Conservation (phyloP, 2,888 invertebrate species). For the Hermaeophaga mercurialis region DNA sequence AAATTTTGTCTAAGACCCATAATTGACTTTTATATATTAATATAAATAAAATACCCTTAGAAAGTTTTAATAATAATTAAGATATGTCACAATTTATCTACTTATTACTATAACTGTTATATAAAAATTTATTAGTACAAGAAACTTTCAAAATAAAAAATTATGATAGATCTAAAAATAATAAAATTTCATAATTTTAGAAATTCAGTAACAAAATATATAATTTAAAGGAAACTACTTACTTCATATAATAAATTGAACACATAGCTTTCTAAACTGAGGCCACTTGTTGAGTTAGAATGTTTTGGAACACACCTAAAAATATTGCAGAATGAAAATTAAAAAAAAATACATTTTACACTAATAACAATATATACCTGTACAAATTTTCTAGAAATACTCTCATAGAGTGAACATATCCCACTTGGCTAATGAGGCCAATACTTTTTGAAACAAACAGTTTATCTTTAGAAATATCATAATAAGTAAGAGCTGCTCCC, state of each 20-base stretch:
- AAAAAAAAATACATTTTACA: background rate
- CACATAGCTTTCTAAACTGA: slow-evolving; percentile 91
- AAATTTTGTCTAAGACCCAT: too few relatives aligned
- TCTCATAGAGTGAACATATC: slow-evolving; percentile 86
- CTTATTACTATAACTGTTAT: too few relatives aligned
- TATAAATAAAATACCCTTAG: too few relatives aligned
- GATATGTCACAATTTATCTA: too few relatives aligned
- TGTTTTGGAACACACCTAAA: slow-evolving; percentile 78
- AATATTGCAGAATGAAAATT: slow-evolving; percentile 37
- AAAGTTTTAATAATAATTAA: too few relatives aligned
- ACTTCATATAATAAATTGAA: slow-evolving; percentile 96
- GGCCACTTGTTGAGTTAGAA: slow-evolving; percentile 67
- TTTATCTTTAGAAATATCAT: slow-evolving; percentile 92
- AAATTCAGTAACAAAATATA: background rate
- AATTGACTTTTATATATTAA: too few relatives aligned
- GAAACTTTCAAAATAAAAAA: too few relatives aligned
- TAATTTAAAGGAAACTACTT: slow-evolving; percentile 26
- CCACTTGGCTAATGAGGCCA: slow-evolving; percentile 85
- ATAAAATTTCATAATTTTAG: too few relatives aligned
- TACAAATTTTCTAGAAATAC: slow-evolving; percentile 87
- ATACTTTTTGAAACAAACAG: slow-evolving; percentile 95
- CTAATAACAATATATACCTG: slow-evolving; percentile 66
- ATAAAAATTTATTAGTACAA: too few relatives aligned
- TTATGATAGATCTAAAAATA: too few relatives aligned
- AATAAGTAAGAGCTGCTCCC: slow-evolving; percentile 79